Conservation (phyloP, 2,113 vertebrate genomes). For the Casuarius casuarius region DNA sequence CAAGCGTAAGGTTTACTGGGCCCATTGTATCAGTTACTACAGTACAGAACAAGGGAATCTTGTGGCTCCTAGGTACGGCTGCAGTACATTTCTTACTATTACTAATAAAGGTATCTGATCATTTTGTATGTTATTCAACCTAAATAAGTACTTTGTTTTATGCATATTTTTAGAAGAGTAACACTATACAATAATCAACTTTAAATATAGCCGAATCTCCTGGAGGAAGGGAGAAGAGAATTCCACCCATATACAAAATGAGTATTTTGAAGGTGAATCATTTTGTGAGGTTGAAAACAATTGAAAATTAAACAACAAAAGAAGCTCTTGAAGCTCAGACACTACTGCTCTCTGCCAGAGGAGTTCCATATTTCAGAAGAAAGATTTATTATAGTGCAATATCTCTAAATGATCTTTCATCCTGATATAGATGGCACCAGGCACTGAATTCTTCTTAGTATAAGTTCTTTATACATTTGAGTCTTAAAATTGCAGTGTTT, state of each 20-base stretch:
- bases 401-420: constrained; percentile 71
- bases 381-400: constrained; percentile 44
- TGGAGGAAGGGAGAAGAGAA: background rate
- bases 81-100: background rate
- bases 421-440: constrained; percentile 47
- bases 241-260: background rate
- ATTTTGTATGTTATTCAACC: background rate
- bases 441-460: constrained; percentile 71
- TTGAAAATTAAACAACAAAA: background rate
- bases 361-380: constrained; percentile 65
- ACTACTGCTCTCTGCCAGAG: constrained; percentile 64
- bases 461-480: background rate
- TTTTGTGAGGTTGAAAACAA: background rate
- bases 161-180: background rate
- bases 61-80: background rate
- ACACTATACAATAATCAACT: background rate
- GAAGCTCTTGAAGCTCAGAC: background rate
- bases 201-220: background rate
- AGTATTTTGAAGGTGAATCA: background rate
- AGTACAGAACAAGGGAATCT: background rate
- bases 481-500: background rate
- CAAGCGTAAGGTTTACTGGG: background rate
- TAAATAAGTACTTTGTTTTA: background rate
- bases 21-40: background rate
- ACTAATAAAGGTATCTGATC: background rate